Conservation (phyloP, 1,140 invertebrate species). For the Cotesia vestalis region DNA sequence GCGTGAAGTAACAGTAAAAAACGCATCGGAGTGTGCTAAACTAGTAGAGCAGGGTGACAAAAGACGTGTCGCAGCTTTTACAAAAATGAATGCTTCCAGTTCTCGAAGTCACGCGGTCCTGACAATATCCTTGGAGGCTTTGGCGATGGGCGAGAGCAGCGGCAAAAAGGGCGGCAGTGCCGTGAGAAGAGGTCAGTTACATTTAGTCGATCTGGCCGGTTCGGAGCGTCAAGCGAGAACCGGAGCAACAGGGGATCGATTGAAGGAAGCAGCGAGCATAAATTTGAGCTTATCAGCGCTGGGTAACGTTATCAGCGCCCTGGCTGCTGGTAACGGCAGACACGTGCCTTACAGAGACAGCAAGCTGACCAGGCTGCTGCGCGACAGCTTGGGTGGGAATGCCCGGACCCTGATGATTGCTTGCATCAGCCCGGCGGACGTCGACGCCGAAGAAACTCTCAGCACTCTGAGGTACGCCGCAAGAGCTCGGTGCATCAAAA, state of each 20-base stretch:
- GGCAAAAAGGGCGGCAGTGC: slow-evolving; percentile 59
- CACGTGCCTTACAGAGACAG: slow-evolving; percentile 94
- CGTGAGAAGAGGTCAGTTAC: slow-evolving; percentile 83
- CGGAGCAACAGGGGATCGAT: slow-evolving; percentile 83
- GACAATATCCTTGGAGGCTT: slow-evolving; percentile 82
- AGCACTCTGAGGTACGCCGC: slow-evolving; percentile 88
- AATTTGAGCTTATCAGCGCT: slow-evolving; percentile 93
- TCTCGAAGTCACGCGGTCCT: slow-evolving; percentile 92
- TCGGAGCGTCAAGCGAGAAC: slow-evolving; percentile 89
- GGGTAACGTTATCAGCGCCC: slow-evolving; percentile 93
- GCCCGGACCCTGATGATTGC: slow-evolving; percentile 95
- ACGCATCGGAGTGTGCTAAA: slow-evolving; percentile 76
- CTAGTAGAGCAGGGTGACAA: slow-evolving; percentile 81
- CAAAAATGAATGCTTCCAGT: slow-evolving; percentile 88
- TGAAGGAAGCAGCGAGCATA: slow-evolving; percentile 95
- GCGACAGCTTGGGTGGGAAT: slow-evolving; percentile 93
- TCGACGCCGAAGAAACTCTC: slow-evolving; percentile 91
- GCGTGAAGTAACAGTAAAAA: slow-evolving; percentile 79
- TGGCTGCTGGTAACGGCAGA: slow-evolving; percentile 89
- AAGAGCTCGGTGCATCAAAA: slow-evolving; percentile 92
- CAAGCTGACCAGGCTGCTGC: slow-evolving; percentile 89
- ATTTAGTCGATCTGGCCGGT: slow-evolving; percentile 90
- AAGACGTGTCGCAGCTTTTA: slow-evolving; percentile 79
- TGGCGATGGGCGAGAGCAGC: slow-evolving; percentile 66
- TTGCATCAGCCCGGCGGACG: slow-evolving; percentile 87